phyloP scores from a whole-genome alignment of 2,113 vertebrate species.

The Cheirogaleus medius region DNA sequence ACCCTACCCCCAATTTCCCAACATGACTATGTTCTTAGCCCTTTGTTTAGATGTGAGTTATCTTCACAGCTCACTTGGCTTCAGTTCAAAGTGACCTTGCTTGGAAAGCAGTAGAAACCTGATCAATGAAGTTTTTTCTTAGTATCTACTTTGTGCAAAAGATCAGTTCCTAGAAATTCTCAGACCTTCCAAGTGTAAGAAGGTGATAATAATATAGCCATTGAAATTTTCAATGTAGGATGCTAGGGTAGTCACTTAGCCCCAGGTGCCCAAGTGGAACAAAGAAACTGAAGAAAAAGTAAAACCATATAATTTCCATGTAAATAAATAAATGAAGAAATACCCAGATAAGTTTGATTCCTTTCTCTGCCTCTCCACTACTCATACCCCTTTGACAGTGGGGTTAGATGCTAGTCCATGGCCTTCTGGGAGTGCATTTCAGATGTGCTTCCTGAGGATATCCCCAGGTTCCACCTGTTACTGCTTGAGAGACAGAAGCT shows the following conservation, averaged over 20 bases:
- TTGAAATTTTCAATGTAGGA: constrained; percentile 13
- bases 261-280: neutral
- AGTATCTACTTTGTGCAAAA: neutral
- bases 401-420: neutral
- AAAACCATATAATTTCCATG: neutral
- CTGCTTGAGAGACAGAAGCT: constrained; percentile 78
- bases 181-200: neutral
- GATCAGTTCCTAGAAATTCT: neutral
- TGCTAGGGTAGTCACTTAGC: neutral
- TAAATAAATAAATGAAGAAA: constrained; percentile 71
- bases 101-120: neutral
- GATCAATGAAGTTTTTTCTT: constrained; percentile 4
- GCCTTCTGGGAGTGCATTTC: neutral
- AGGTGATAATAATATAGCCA: neutral
- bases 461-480: constrained; percentile 42
- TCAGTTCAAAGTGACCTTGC: neutral
- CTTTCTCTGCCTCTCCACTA: neutral
- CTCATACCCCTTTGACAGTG: neutral
- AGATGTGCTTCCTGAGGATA: neutral
- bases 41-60: constrained; percentile 22
- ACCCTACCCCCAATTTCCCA: neutral
- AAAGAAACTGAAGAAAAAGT: constrained; percentile 45
- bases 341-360: constrained; percentile 30
- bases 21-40: neutral
- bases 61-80: neutral